A percentile compares a stretch with the other conserved stretches of the same genome.
Evolutionary conservation across 2,113 vertebrate genomes (phyloP).

Genomic region (Gadus chalcogrammus): DNA sequence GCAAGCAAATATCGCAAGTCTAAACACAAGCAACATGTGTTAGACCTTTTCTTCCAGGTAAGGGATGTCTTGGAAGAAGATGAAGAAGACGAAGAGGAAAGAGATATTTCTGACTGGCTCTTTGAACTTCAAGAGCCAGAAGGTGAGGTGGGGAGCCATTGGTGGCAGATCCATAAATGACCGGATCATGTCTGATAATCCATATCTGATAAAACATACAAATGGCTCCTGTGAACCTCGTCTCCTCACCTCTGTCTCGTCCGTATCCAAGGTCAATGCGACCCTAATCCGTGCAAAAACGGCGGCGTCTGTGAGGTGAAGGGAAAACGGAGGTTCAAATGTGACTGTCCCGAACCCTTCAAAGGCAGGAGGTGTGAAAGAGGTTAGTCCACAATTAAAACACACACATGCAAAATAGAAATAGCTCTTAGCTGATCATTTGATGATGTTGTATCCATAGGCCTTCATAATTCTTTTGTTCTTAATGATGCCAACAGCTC

Average conservation of each 20-base stretch:
- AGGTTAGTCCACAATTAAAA: slow-evolving; percentile 46
- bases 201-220: too few species aligned
- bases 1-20: too few species aligned
- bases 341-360: slow-evolving; percentile 62
- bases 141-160: slow-evolving; percentile 41
- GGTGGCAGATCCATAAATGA: not conserved
- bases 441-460: not conserved
- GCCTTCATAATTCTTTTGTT: not conserved
- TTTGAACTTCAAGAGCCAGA: slow-evolving; percentile 50
- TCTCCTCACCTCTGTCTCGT: too few species aligned
- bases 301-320: slow-evolving; percentile 64
- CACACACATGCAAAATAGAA: not conserved
- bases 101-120: slow-evolving; percentile 54
- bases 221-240: too few species aligned
- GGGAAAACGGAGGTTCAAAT: slow-evolving; percentile 43
- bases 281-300: slow-evolving; percentile 68
- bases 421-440: not conserved
- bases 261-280: slow-evolving; percentile 57
- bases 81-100: slow-evolving; percentile 28
- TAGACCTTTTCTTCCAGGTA: slow-evolving; percentile 40
- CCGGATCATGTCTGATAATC: too few species aligned
- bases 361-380: slow-evolving; percentile 64
- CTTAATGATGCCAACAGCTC: slow-evolving; percentile 35
- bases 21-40: not conserved
- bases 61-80: slow-evolving; percentile 50